Percentiles rank a stretch among this genome's conserved stretches.
phyloP scores from a whole-genome alignment of 2,113 vertebrate genomes.

The Morone chrysops region DNA sequence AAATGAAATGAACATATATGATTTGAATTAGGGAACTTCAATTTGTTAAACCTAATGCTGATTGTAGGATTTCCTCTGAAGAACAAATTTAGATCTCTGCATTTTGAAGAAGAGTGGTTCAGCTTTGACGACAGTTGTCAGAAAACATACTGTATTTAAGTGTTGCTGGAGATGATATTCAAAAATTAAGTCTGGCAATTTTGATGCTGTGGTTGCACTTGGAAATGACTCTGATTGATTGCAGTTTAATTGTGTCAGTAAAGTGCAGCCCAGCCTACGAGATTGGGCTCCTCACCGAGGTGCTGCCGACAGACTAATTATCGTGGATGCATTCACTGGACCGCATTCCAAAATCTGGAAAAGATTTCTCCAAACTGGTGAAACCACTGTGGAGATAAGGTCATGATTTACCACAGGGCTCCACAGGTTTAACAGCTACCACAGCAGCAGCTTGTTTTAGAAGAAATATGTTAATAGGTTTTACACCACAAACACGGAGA shows the following conservation, averaged over 20 bases:
- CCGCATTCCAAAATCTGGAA: slow-evolving; percentile 74
- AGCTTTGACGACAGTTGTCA: not conserved
- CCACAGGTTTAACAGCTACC: slow-evolving; percentile 59
- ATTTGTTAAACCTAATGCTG: not conserved
- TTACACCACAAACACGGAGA: slow-evolving; percentile 63
- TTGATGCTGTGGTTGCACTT: slow-evolving; percentile 12
- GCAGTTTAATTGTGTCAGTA: slow-evolving; percentile 22
- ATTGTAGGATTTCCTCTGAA: not conserved
- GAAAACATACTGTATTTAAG: not conserved
- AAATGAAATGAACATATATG: not conserved
- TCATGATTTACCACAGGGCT: slow-evolving; percentile 59
- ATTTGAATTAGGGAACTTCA: not conserved
- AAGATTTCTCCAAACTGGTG: slow-evolving; percentile 72
- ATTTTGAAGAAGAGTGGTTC: not conserved
- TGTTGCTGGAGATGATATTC: not conserved
- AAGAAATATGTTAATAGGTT: slow-evolving; percentile 73
- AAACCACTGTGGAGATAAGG: slow-evolving; percentile 66
- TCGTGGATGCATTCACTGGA: slow-evolving; percentile 47
- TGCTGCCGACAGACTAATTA: slow-evolving; percentile 63
- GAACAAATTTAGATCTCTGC: not conserved
- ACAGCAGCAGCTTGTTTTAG: slow-evolving; percentile 48
- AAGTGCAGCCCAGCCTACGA: slow-evolving; percentile 5
- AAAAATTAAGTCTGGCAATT: not conserved
- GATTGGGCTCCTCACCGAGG: slow-evolving; percentile 30
- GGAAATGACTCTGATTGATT: slow-evolving; percentile 35